These are phyloP conservation scores for Clunio marinus DNA, from an alignment of 2,888 invertebrate genomes.

Conservation along the genomic window DNA sequence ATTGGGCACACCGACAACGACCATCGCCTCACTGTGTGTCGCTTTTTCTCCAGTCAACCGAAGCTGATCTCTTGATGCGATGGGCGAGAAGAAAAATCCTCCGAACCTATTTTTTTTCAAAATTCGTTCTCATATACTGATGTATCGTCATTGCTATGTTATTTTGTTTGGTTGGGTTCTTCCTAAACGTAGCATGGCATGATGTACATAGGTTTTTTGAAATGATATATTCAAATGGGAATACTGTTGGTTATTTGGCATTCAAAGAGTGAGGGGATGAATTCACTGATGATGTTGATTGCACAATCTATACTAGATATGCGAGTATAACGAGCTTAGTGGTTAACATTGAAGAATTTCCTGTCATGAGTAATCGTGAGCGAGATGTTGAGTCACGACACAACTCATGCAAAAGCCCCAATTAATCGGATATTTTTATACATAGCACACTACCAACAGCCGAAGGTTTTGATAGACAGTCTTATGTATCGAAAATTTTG, in stretches of 20 bases:
- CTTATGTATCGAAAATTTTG: constrained; percentile 20
- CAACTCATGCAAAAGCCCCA: too few relatives aligned
- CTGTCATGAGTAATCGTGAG: too few relatives aligned
- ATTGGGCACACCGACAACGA: constrained; percentile 6
- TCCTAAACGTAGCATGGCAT: neutral
- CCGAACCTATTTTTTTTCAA: neutral
- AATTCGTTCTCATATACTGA: too few relatives aligned
- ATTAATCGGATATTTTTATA: constrained; percentile 39
- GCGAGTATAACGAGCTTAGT: too few relatives aligned
- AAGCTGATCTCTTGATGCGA: neutral
- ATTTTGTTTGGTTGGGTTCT: neutral
- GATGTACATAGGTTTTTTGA: constrained; percentile 23
- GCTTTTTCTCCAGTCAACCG: constrained; percentile 2
- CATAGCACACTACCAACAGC: constrained; percentile 32
- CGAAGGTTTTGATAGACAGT: constrained; percentile 31
- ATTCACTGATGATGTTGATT: constrained; percentile 21
- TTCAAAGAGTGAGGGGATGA: constrained; percentile 23
- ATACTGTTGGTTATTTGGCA: constrained; percentile 27
- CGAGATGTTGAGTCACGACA: too few relatives aligned
- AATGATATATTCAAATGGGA: constrained; percentile 37
- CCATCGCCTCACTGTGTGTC: neutral
- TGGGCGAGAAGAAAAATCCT: neutral
- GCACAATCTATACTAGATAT: too few relatives aligned
- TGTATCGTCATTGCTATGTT: neutral
- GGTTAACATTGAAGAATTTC: too few relatives aligned